A percentile compares a stretch with the other conserved stretches of the same genome.
These are phyloP conservation scores for Sphinx pinastri DNA, from an alignment of 2,888 invertebrate genomes.

Conservation along the genomic window DNA sequence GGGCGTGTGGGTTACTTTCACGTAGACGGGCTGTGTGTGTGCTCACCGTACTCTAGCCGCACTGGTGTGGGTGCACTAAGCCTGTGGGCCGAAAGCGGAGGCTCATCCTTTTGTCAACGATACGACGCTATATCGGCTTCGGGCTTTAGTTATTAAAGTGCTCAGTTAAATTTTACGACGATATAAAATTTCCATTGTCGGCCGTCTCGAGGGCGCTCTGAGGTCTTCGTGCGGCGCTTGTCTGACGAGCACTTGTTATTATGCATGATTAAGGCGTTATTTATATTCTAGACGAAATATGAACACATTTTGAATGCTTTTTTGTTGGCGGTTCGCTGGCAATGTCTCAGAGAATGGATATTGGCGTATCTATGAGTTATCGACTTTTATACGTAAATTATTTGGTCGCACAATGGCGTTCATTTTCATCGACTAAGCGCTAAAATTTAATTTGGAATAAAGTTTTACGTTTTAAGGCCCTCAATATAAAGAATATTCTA, in stretches of 20 bases:
- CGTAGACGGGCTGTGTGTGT: conserved; percentile 63
- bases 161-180: conserved; percentile 75
- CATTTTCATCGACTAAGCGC: background rate
- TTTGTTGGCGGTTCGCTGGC: background rate
- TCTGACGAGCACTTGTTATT: conserved; percentile 42
- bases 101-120: conserved; percentile 82
- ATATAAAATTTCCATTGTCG: conserved; percentile 76
- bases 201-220: conserved; percentile 56
- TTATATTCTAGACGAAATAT: conserved; percentile 31
- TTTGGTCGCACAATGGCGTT: background rate
- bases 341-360: conserved; percentile 31
- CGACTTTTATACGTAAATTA: background rate
- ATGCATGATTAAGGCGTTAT: conserved; percentile 37
- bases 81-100: conserved; percentile 51
- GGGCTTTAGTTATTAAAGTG: conserved; percentile 80
- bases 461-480: no score
- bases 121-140: conserved; percentile 76
- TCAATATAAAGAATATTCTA: no score
- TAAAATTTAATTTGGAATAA: no score
- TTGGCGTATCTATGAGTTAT: conserved; percentile 13
- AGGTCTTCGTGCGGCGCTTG: conserved; percentile 55
- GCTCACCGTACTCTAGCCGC: conserved; percentile 40
- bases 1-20: conserved; percentile 77
- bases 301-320: conserved; percentile 17
- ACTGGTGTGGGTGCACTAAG: conserved; percentile 57